Evolutionary conservation across 2,888 invertebrate species (phyloP), one percentile per base, ranked within the genome.

Genomic region (Mythimna albipuncta): DNA sequence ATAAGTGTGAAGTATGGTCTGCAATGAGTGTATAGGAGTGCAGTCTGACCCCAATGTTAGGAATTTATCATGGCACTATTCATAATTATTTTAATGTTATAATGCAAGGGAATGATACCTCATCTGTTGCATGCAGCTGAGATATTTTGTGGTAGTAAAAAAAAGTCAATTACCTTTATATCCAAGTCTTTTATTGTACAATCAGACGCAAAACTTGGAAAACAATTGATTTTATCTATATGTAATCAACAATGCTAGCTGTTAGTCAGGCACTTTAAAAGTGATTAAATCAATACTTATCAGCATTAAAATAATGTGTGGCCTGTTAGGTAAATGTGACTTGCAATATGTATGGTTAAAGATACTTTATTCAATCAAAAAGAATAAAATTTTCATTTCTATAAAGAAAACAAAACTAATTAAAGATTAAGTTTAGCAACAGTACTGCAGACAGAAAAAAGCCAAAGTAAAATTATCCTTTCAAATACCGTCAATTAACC

Each of bases 151-250:
- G 11, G 19, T 26, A 32, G 47, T 13, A 6, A 47, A 47, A 47
- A 44, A 47, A 47, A 47, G 47, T 47, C 47, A 47, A 16, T 47
- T 5, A 0, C 47, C 47, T 47, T 16, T 35, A 62, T 19, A 11
- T 41, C 0, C 4, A 16, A 7, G 1, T 50, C 5, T 58, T 44
- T 21, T 32, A 54, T 38, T 76, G 44, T 52, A 26, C 26, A 57
- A 58, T 63, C 47, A 10, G 13, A 38, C 47, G 26, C 19, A 9
- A 19, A 35, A n/a, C 16, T 50, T 61, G 19, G 2, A 64, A 79
- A 79, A 73, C 44, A 73, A 62, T 79, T 16, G 9, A 64, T 73
- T 57, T 55, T 57, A 77, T 79, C 72, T 55, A 52, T 44, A 61
- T 44, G 35, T 38, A 55, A 66, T 77, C 54, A 79, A 35, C 11